Evolutionary conservation across 2,888 invertebrate species (phyloP).

Genomic region (Uropetala carovei): DNA sequence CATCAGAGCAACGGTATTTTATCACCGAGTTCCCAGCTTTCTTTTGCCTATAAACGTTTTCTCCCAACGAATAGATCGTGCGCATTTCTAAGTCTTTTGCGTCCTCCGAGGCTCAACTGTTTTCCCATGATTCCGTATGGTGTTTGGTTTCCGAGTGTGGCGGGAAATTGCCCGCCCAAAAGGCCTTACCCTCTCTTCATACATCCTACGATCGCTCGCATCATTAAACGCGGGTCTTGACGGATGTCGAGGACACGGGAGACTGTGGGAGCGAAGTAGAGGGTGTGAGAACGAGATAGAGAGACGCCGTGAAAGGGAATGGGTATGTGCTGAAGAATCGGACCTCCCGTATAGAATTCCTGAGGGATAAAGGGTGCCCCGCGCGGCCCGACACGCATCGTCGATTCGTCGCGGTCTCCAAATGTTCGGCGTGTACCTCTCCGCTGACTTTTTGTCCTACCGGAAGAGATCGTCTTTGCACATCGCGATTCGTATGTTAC

Average conservation of each 20-base stretch:
- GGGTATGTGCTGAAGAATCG: no score
- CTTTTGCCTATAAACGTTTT: not conserved
- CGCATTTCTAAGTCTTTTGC: not conserved
- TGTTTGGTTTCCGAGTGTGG: not conserved
- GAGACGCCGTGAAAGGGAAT: no score
- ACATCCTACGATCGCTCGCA: not conserved
- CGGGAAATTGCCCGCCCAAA: constrained; percentile 19
- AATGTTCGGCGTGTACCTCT: no score
- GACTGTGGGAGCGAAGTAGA: no score
- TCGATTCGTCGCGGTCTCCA: no score
- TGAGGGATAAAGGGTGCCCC: no score
- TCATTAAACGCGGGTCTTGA: constrained; percentile 38
- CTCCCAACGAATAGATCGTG: not conserved
- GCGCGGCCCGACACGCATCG: no score
- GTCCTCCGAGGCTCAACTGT: not conserved
- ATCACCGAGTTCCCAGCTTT: not conserved
- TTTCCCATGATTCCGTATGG: not conserved
- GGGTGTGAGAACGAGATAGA: no score
- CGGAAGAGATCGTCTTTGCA: constrained; percentile 1
- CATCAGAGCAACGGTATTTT: not conserved
- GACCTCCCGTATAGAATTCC: no score
- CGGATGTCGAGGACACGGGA: not conserved
- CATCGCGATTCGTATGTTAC: no score
- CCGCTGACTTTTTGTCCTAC: not conserved
- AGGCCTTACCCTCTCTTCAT: not conserved